These are phyloP conservation scores for Chauna torquata DNA, from an alignment of 2,113 vertebrate genomes.

Conservation along the genomic window DNA sequence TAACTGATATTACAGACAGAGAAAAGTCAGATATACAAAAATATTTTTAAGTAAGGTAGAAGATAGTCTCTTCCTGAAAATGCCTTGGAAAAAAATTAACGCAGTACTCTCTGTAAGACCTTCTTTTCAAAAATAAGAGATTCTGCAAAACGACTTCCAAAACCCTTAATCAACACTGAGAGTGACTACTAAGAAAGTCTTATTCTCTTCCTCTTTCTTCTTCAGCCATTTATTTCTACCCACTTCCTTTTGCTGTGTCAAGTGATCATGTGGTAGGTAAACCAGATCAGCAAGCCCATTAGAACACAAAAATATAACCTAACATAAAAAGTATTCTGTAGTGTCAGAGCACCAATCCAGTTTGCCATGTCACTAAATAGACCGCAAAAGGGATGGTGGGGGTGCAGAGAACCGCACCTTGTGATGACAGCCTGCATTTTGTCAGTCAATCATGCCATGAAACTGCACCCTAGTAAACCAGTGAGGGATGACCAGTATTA, in stretches of 20 bases:
- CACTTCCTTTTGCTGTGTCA: constrained; percentile 4
- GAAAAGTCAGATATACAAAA: neutral
- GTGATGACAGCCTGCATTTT: neutral
- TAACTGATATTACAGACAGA: neutral
- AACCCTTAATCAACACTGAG: neutral
- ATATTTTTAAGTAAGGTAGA: neutral
- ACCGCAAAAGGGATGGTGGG: neutral
- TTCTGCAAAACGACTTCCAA: neutral
- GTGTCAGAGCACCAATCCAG: neutral
- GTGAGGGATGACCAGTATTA: neutral
- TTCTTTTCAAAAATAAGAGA: neutral
- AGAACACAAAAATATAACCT: constrained; percentile 15
- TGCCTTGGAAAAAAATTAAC: neutral
- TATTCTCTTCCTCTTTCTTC: neutral
- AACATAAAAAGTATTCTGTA: neutral
- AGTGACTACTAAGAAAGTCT: neutral
- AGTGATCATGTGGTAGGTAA: neutral
- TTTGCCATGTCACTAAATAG: neutral
- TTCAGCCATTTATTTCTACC: neutral
- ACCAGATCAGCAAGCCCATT: constrained; percentile 3
- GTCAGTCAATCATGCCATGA: neutral
- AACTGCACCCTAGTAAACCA: neutral
- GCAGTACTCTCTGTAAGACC: neutral
- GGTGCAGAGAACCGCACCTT: neutral
- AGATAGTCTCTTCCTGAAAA: neutral